A percentile compares a stretch with the other conserved stretches of the same genome.
phyloP scores from a whole-genome alignment of 2,888 invertebrate genomes.

The Argyresthia albistria region DNA sequence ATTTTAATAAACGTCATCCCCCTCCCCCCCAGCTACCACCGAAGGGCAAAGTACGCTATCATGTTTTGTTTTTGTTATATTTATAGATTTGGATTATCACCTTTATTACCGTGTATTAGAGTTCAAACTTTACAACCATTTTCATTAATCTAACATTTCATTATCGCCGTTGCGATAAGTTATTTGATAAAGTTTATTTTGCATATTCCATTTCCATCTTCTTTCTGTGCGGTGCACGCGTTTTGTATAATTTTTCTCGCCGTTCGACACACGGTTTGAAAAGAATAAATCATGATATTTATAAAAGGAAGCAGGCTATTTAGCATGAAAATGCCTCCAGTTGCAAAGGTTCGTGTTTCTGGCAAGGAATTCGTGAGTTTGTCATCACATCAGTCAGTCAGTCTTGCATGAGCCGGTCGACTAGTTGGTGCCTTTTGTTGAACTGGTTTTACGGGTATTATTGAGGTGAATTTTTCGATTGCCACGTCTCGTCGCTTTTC shows the following conservation, averaged over 20 bases:
- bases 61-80: no score
- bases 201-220: no score
- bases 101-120: no score
- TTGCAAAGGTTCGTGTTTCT: conserved; percentile 46
- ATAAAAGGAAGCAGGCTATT: conserved; percentile 45
- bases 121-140: no score
- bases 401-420: conserved; percentile 28
- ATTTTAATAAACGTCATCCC: no score
- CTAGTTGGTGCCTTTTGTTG: conserved; percentile 12
- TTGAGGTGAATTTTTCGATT: conserved; percentile 3
- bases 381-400: conserved; percentile 19
- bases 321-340: conserved; percentile 52
- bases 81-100: no score
- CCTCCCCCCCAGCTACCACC: no score
- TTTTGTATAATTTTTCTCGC: not conserved
- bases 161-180: no score
- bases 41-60: no score
- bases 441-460: conserved; percentile 6
- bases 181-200: no score
- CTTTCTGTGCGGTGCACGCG: no score
- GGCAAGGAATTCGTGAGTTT: conserved; percentile 3
- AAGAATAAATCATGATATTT: conserved; percentile 43
- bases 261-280: not conserved
- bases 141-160: no score
- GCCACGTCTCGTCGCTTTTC: not conserved